Evolutionary conservation across 2,888 invertebrate genomes (phyloP).

Genomic region (Adela reaumurella): DNA sequence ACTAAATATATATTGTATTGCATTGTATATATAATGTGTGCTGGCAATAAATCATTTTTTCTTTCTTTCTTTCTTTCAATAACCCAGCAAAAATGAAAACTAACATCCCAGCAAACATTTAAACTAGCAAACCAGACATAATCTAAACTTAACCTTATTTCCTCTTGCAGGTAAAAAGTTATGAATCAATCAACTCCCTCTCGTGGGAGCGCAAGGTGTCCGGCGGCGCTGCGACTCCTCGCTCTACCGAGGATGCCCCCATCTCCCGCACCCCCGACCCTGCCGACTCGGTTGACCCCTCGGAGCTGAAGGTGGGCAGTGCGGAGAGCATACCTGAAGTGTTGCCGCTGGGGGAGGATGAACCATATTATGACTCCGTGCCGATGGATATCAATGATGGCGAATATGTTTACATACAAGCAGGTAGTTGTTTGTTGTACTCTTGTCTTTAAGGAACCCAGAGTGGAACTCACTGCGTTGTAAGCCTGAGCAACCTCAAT

Average conservation of each 20-base stretch:
- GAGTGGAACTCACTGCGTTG: too few relatives aligned
- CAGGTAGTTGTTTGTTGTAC: too few relatives aligned
- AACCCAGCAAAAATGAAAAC: too few relatives aligned
- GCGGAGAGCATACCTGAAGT: slow-evolving; percentile 38
- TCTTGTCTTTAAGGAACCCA: too few relatives aligned
- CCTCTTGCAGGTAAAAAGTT: slow-evolving; percentile 56
- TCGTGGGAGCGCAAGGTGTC: slow-evolving; percentile 58
- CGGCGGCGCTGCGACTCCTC: slow-evolving; percentile 49
- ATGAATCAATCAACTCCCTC: slow-evolving; percentile 62
- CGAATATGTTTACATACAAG: slow-evolving; percentile 74
- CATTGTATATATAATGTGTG: too few relatives aligned
- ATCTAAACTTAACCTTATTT: too few relatives aligned
- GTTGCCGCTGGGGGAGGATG: slow-evolving; percentile 46
- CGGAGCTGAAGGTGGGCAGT: slow-evolving; percentile 21
- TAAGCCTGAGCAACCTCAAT: too few relatives aligned
- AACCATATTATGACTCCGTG: slow-evolving; percentile 71
- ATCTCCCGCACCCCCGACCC: slow-evolving; percentile 37
- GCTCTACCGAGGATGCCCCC: slow-evolving; percentile 45
- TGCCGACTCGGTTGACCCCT: not conserved
- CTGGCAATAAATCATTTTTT: too few relatives aligned
- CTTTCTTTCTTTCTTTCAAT: too few relatives aligned
- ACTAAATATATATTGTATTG: too few relatives aligned
- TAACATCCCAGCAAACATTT: too few relatives aligned
- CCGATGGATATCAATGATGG: slow-evolving; percentile 65
- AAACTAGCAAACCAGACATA: too few relatives aligned